Evolutionary conservation across 1,140 invertebrate genomes (phyloP).

Genomic region (Liolophura sinensis): DNA sequence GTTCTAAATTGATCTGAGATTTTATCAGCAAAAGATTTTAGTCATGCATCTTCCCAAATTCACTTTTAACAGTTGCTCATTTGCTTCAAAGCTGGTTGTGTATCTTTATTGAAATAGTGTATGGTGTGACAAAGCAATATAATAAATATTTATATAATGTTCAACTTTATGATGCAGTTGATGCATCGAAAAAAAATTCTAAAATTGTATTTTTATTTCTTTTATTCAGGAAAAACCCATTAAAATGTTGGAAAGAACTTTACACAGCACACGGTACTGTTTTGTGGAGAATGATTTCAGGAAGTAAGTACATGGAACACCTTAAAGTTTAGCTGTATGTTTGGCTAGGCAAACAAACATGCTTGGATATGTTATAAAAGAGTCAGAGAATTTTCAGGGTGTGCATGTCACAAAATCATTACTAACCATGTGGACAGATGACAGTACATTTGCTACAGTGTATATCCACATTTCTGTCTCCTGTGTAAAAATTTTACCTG

Average conservation of each 20-base stretch:
- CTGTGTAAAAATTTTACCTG: constrained; percentile 11
- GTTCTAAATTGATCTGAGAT: too few relatives aligned
- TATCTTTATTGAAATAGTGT: background rate
- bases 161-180: too few relatives aligned
- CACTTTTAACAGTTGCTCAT: background rate
- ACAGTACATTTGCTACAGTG: too few relatives aligned
- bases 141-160: background rate
- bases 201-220: background rate
- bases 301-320: constrained; percentile 31
- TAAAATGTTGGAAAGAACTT: constrained; percentile 52
- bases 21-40: background rate
- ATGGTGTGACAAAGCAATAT: too few relatives aligned
- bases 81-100: background rate
- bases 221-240: constrained; percentile 45
- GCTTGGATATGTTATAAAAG: too few relatives aligned
- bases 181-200: too few relatives aligned
- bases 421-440: too few relatives aligned
- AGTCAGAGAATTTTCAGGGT: too few relatives aligned
- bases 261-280: constrained; percentile 51
- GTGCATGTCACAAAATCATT: too few relatives aligned
- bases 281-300: constrained; percentile 53
- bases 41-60: background rate
- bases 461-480: background rate
- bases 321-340: too few relatives aligned
- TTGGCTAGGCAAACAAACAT: too few relatives aligned